Evolutionary conservation across 1,140 invertebrate species (phyloP), one percentile per base, ranked within the genome.

Genomic region (Macrocentrus cingulum): DNA sequence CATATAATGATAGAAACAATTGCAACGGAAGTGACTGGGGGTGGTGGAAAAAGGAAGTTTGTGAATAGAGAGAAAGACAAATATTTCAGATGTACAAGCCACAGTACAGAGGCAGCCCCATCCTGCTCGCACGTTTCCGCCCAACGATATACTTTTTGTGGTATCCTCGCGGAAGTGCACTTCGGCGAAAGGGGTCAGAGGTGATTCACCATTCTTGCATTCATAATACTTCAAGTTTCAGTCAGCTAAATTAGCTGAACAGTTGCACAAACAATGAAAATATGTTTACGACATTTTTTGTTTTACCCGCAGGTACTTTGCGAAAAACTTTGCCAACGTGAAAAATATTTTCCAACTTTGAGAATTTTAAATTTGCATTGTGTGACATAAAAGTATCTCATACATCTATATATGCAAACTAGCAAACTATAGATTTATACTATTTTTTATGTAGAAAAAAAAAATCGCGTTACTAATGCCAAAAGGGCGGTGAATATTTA

Each of bases 1-100:
- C 46, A 48, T 59, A 53, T 53, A 53, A 37, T 51, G 41, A 22
- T 34, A 9, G 50, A 53, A 34, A 60, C 56, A 58, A 58, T 58
- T 51, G 56, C 18, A 11, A 20, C 8, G n/a, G 15, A 34, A 34
- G 19, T 25, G 36, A 37, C 18, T 13, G 11, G 16, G 9, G 29
- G 13, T n/a, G n/a, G n/a, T n/a, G 25, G 8, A 23, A 51, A 46
- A 44, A 15, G 18, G 29, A 29, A 16, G n/a, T 8, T n/a, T 20
- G 13, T 25, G 22, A 25, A 23, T 16, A n/a, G 39, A 36, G 32
- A 48, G 44, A 11, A 45, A 8, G 48, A 19, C 20, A 9, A 59
- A 45, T 34, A 23, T 45, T 52, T 15, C 25, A 55, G 44, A 41
- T 39, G 22, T 18, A 4, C 34, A 18, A n/a, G n/a, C n/a, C n/a